Percentiles rank a stretch among this genome's conserved stretches.
These are phyloP conservation scores for Nemapogon koenigi DNA, from an alignment of 2,888 invertebrate genomes.

Conservation along the genomic window DNA sequence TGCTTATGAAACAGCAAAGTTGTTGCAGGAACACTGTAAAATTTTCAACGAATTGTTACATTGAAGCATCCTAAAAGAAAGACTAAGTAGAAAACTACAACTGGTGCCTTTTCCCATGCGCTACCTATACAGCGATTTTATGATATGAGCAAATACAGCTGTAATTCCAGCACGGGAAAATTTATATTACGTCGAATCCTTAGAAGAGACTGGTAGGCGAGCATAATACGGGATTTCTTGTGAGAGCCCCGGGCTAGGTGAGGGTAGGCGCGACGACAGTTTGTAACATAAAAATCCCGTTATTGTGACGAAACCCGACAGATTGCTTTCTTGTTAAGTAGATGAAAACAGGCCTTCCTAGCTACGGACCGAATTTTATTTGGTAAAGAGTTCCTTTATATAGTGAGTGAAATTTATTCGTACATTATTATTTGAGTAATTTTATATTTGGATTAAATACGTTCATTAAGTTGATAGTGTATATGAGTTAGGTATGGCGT, in stretches of 20 bases:
- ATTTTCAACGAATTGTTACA: slow-evolving; percentile 53
- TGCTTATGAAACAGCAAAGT: slow-evolving; percentile 38
- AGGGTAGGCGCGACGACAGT: slow-evolving; percentile 59
- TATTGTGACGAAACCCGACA: slow-evolving; percentile 59
- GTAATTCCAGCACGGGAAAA: slow-evolving; percentile 57
- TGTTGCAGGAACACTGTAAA: slow-evolving; percentile 44
- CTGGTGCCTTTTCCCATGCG: slow-evolving; percentile 40
- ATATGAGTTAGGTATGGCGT: too few species aligned
- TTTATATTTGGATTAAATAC: too few species aligned
- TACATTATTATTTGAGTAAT: too few species aligned
- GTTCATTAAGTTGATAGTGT: too few species aligned
- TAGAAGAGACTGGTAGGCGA: slow-evolving; percentile 46
- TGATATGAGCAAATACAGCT: slow-evolving; percentile 54
- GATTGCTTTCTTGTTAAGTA: slow-evolving; percentile 64
- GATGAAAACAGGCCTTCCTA: slow-evolving; percentile 31
- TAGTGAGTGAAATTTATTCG: too few species aligned
- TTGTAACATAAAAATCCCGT: slow-evolving; percentile 63
- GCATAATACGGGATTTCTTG: slow-evolving; percentile 45
- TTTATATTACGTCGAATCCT: slow-evolving; percentile 57
- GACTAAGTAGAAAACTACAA: slow-evolving; percentile 30
- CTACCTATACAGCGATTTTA: slow-evolving; percentile 56
- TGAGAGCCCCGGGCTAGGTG: slow-evolving; percentile 55
- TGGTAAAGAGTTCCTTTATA: too few species aligned
- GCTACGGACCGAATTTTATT: too few species aligned
- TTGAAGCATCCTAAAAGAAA: slow-evolving; percentile 52